A percentile compares a stretch with the other conserved stretches of the same genome.
Evolutionary conservation across 2,888 invertebrate genomes (phyloP).

Genomic region (Rhimphoctona megacephalus): DNA sequence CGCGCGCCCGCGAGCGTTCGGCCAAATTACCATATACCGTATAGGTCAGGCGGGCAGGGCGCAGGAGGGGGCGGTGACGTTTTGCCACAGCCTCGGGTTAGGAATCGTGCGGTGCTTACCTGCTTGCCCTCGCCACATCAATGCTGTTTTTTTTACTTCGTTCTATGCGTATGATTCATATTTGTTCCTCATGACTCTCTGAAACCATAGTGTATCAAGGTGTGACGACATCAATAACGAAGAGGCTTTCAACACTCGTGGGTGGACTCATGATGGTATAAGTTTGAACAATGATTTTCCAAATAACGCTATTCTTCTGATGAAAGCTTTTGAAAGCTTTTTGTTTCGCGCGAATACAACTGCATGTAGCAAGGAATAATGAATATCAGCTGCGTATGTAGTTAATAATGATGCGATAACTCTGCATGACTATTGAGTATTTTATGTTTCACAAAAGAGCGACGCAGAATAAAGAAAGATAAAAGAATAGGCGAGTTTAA

Average conservation of each 20-base stretch:
- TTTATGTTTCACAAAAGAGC: constrained; percentile 52
- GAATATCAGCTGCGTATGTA: constrained; percentile 30
- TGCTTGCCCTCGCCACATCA: constrained; percentile 43
- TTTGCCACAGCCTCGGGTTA: constrained; percentile 62
- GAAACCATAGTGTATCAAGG: constrained; percentile 27
- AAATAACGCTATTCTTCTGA: constrained; percentile 2
- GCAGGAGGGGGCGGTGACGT: constrained; percentile 64
- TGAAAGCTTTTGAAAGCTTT: constrained; percentile 11
- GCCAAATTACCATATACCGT: constrained; percentile 71
- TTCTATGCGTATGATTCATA: constrained; percentile 50
- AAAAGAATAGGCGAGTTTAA: constrained; percentile 44
- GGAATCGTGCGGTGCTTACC: constrained; percentile 37
- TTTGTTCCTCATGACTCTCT: constrained; percentile 35
- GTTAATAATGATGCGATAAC: background rate
- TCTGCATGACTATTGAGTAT: constrained; percentile 36
- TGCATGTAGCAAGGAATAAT: constrained; percentile 34
- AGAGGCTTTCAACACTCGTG: constrained; percentile 21
- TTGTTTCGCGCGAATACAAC: constrained; percentile 22
- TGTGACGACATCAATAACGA: constrained; percentile 44
- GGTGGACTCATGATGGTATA: constrained; percentile 12
- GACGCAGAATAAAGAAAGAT: background rate
- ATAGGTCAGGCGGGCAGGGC: constrained; percentile 67
- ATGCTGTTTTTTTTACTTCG: constrained; percentile 1
- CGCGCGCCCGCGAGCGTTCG: constrained; percentile 70
- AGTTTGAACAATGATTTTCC: constrained; percentile 22